Conservation (phyloP, 2,888 invertebrate genomes). For the Congeria kusceri region DNA sequence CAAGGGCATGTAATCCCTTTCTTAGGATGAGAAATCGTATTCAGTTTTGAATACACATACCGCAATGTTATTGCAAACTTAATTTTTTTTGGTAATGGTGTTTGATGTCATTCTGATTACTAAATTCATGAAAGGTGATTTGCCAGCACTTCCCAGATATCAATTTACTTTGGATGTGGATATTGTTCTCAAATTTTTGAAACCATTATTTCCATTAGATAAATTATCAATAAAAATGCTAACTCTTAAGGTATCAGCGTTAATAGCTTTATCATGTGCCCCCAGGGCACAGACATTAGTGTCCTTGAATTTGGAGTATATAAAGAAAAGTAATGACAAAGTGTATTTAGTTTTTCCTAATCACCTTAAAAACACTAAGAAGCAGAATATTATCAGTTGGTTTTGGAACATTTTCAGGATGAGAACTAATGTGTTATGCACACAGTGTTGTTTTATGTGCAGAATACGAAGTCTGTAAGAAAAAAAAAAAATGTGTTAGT, state of each 20-base stretch:
- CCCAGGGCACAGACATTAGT: conserved; percentile 38
- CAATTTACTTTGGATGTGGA: conserved; percentile 43
- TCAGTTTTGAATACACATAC: conserved; percentile 50
- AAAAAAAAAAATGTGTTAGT: conserved; percentile 20
- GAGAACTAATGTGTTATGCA: conserved; percentile 46
- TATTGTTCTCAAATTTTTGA: conserved; percentile 28
- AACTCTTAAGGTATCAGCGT: too few relatives aligned
- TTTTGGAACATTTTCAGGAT: conserved; percentile 32
- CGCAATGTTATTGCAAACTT: conserved; percentile 42
- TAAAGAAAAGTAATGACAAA: conserved; percentile 9
- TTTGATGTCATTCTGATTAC: conserved; percentile 6
- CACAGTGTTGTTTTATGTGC: conserved; percentile 36
- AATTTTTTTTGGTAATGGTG: conserved; percentile 45
- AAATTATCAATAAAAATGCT: too few relatives aligned
- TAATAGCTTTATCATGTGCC: conserved; percentile 19
- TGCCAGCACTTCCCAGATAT: conserved; percentile 38
- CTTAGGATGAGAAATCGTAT: conserved; percentile 21
- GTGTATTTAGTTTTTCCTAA: conserved; percentile 18
- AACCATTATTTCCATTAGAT: not conserved
- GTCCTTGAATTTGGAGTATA: conserved; percentile 28
- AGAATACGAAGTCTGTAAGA: conserved; percentile 10
- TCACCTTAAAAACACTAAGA: conserved; percentile 10
- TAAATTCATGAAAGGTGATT: conserved; percentile 50
- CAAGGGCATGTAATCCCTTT: conserved; percentile 22
- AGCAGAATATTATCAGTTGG: conserved; percentile 15